A percentile compares a stretch with the other conserved stretches of the same genome.
Conservation (phyloP, 1,140 invertebrate genomes). For the Trachymyrmex cornetzi region DNA sequence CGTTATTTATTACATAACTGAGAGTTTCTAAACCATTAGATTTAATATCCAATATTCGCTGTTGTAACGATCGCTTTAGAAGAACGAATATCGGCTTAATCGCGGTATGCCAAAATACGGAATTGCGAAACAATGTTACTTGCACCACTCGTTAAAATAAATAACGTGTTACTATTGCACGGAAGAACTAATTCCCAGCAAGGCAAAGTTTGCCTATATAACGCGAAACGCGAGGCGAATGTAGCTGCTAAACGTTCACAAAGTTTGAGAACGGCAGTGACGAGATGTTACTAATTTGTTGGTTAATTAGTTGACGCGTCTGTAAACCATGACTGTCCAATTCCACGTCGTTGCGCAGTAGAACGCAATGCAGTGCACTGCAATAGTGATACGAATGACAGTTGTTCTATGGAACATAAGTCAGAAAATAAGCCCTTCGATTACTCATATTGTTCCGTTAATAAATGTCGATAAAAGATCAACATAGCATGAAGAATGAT, state of each 20-base stretch:
- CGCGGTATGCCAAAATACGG: constrained; percentile 11
- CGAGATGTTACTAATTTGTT: constrained; percentile 75
- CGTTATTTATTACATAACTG: background rate
- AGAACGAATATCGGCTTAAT: constrained; percentile 27
- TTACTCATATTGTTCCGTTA: background rate
- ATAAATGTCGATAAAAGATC: background rate
- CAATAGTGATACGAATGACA: constrained; percentile 36
- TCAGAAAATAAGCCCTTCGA: background rate
- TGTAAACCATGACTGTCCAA: constrained; percentile 60
- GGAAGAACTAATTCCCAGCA: constrained; percentile 55
- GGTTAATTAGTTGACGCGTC: constrained; percentile 74
- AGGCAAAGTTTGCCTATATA: constrained; percentile 49
- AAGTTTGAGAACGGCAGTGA: constrained; percentile 55
- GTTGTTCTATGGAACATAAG: background rate
- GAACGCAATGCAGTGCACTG: constrained; percentile 34
- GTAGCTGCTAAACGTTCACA: constrained; percentile 59
- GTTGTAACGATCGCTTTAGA: background rate
- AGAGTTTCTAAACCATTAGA: background rate
- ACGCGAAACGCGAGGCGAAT: constrained; percentile 49
- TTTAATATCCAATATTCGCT: constrained; percentile 4
- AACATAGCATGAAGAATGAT: background rate
- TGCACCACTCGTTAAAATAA: constrained; percentile 47
- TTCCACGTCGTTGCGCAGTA: constrained; percentile 42
- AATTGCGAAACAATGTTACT: constrained; percentile 38
- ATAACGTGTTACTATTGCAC: constrained; percentile 14